Evolutionary conservation across 2,797 vertebrate species (phyloP), one percentile per base, ranked within the genome.

Genomic region (Myiotriccus ornatus): DNA sequence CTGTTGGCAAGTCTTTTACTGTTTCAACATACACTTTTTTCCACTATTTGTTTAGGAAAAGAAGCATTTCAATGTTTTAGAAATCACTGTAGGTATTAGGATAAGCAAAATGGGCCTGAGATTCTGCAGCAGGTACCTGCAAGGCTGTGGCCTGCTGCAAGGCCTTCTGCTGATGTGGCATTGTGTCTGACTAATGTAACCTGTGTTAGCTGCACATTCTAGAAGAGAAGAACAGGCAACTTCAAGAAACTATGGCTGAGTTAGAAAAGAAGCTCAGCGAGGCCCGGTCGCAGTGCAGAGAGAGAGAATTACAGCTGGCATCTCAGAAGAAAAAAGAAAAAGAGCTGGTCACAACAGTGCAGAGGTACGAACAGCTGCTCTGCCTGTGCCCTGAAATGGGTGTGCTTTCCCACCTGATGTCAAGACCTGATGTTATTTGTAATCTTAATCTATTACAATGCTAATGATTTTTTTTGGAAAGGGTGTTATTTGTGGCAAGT

Each of bases 301-400:
- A 99, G 75, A 99, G 98, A 93, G 98, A 99, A 35, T 25, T 97
- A 5, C 98, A 99, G 63, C 97, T 99, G 28, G 97, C 97, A 12
- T 98, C 97, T 93, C 99, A 99, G 97, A 97, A 98, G 84, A 98
- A 98, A 91, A 98, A 98, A 63, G 99, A 99, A 96, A 98, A 98
- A 89, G 99, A 99, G 87, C 95, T 99, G 91, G 97, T 99, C n/a
- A 97, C 98, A 18, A 98, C 99, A 20, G 99, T 99, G 19, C 98
- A 99, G 95, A 99, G 98, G 99, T 99, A 97, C n/a, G 95, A 82
- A 43, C 46, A 84, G 20, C 71, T 80, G 57, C 13, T 77, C n/a
- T 14, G 41, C 41, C 76, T 60, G 30, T 64, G 32, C 39, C 30
- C 49, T 53, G 63, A 16, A 49, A 32, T 2, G 16, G 6, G 1